A percentile compares a stretch with the other conserved stretches of the same genome.
These are phyloP conservation scores for Corynorhinus townsendii DNA, from an alignment of 2,113 vertebrate genomes.

Conservation along the genomic window DNA sequence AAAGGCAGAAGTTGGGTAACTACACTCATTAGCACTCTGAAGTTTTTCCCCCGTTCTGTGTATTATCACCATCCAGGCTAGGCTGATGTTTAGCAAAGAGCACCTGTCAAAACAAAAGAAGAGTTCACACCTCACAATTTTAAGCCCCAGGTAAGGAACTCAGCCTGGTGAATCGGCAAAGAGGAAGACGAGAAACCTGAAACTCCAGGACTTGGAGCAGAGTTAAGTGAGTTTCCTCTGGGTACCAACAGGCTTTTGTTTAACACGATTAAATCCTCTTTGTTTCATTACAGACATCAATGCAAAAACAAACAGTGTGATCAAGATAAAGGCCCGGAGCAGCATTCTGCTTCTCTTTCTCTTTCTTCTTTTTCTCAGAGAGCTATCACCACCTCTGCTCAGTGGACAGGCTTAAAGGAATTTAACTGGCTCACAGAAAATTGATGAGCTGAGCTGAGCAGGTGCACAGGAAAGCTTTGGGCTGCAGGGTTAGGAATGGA, in stretches of 20 bases:
- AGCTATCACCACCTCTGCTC: constrained; percentile 76
- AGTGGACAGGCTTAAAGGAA: constrained; percentile 77
- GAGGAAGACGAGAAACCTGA: constrained; percentile 82
- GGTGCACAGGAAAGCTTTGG: constrained; percentile 81
- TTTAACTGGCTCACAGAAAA: constrained; percentile 75
- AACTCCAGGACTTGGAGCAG: constrained; percentile 73
- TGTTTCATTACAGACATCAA: constrained; percentile 84
- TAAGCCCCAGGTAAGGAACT: constrained; percentile 87
- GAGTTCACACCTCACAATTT: constrained; percentile 82
- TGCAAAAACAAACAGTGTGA: constrained; percentile 83
- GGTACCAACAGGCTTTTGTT: constrained; percentile 82
- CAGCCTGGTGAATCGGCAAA: constrained; percentile 74
- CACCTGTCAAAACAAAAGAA: constrained; percentile 90
- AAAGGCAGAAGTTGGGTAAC: constrained; percentile 75
- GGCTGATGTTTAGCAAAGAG: constrained; percentile 80
- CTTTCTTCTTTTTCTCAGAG: constrained; percentile 44
- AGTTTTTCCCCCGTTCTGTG: constrained; percentile 66
- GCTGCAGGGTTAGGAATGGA: constrained; percentile 48
- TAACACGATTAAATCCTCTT: constrained; percentile 85
- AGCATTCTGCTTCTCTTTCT: constrained; percentile 73
- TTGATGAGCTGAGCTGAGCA: constrained; percentile 79
- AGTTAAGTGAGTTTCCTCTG: constrained; percentile 85
- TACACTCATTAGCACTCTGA: constrained; percentile 75
- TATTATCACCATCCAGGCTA: constrained; percentile 65
- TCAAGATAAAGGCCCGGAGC: constrained; percentile 81